Evolutionary conservation across 2,113 vertebrate species (phyloP).

Genomic region (Myotis brandtii): DNA sequence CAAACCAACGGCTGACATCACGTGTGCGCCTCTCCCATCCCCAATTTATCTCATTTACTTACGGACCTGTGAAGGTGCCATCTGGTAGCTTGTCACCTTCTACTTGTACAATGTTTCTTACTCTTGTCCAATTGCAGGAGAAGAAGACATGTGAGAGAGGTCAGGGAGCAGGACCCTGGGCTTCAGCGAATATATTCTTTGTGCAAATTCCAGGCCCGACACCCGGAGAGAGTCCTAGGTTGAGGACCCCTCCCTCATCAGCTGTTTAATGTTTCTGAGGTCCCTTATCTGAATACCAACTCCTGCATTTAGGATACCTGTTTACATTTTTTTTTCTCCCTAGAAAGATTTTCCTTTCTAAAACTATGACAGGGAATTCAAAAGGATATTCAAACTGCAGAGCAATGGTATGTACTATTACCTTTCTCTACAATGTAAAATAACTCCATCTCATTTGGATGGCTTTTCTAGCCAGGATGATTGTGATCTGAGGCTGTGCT

Average conservation of each 20-base stretch:
- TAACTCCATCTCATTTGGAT: accelerated
- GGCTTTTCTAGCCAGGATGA: accelerated
- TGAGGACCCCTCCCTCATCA: too few species aligned
- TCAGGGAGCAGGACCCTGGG: too few species aligned
- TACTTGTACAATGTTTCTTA: accelerated
- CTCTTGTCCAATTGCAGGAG: too few species aligned
- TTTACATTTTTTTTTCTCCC: background rate
- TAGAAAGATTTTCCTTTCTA: background rate
- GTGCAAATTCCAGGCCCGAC: accelerated
- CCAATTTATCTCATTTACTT: background rate
- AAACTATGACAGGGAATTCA: background rate
- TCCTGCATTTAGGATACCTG: accelerated
- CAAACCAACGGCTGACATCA: background rate
- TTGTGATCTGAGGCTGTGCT: background rate
- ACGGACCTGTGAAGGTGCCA: accelerated
- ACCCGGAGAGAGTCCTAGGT: accelerated
- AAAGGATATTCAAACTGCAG: background rate
- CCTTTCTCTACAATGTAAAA: background rate
- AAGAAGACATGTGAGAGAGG: accelerated
- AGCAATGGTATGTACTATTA: accelerated
- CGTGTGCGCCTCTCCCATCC: accelerated
- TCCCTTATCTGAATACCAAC: too few species aligned
- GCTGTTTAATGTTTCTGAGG: too few species aligned
- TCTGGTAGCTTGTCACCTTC: background rate
- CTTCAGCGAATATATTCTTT: accelerated